Evolutionary conservation across 2,797 vertebrate species (phyloP), one percentile per base, ranked within the genome.

Genomic region (Urocyon cinereoargenteus): DNA sequence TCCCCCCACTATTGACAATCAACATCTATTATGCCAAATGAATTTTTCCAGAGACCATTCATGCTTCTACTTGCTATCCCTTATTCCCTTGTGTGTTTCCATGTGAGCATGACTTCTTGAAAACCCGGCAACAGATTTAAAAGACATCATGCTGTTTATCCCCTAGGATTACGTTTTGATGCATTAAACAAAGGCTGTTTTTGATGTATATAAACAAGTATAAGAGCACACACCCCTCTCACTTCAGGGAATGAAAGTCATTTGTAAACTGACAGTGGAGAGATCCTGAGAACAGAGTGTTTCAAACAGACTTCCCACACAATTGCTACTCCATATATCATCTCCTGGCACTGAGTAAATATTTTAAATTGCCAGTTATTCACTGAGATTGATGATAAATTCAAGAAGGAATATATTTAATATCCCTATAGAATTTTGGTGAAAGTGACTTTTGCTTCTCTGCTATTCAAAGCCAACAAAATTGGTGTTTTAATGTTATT

Each of bases 381-480:
- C 79, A 66, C 64, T 34, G 34, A 86, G 70, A 36, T 34, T 70
- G 89, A 95, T 84, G 92, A 77, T 91, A 82, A 92, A 92, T 86
- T 62, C 36, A 90, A 85, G 14, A 36, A 93, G 86, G 75, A 83
- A 93, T 84, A 34, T 55, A 62, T 57, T 93, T 86, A 96, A 72
- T 75, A 86, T 40, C 61, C 19, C 59, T 36, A 40, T 28, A 82
- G 19, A 96, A 93, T 88, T 96, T 91, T 94, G 28, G 92, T 84
- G 51, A 6, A n/a, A 88, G 51, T 86, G 82, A 61, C 62, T 84
- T 96, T 92, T 75, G 64, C 24, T 86, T 96, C 73, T 84, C 86
- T 91, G 85, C 31, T 88, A 26, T 70, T 92, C 62, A 57, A 89
- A 96, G 61, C 19, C 73, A 95, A 92, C 5, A 93, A 95, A 95